Evolutionary conservation across 1,140 invertebrate species (phyloP), one percentile per base, ranked within the genome.

Genomic region (Lasioglossum baleicum): DNA sequence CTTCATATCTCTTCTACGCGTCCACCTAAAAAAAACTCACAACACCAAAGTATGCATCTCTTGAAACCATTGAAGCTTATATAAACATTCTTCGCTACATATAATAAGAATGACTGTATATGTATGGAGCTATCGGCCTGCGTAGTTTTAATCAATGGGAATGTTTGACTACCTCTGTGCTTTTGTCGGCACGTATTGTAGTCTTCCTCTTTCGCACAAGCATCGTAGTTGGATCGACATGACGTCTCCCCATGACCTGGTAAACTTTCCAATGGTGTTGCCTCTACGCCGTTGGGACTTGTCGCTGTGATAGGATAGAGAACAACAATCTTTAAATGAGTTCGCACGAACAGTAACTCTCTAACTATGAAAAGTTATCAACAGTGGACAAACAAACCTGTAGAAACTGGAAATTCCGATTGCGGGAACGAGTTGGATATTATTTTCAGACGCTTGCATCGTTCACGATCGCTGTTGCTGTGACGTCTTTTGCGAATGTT

Each of bases 211-310:
- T 48, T 31, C 2, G 7, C 22, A 7, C 60, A 13, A n/a, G 7
- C 20, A 5, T 0, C 10, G 48, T 20, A 63, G 17, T 77, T 68
- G 8, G 56, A 0, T n/a, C 63, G 72, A 15, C 83, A 80, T 7
- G 48, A 65, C 8, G 40, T 61, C 4, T 83, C 74, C 22, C 73
- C 70, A 81, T 92, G 81, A 22, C 92, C 92, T 44, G 92, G 92
- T 76, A 93, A 83, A 80, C 88, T 92, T 86, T 92, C 90, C 26
- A 92, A 80, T 15, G 87, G 89, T 17, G 91, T 93, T 65, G 91
- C 88, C 79, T 93, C 92, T 20, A 88, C 63, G 15, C 78, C 90
- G 73, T 90, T 81, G 31, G 75, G 83, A 71, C 63, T 65, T 22
- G 66, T 82, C 88, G 20, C 31, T 75, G 35, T n/a, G 61, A 53